Evolutionary conservation across 2,797 vertebrate species (phyloP).

Genomic region (Spea hammondii): DNA sequence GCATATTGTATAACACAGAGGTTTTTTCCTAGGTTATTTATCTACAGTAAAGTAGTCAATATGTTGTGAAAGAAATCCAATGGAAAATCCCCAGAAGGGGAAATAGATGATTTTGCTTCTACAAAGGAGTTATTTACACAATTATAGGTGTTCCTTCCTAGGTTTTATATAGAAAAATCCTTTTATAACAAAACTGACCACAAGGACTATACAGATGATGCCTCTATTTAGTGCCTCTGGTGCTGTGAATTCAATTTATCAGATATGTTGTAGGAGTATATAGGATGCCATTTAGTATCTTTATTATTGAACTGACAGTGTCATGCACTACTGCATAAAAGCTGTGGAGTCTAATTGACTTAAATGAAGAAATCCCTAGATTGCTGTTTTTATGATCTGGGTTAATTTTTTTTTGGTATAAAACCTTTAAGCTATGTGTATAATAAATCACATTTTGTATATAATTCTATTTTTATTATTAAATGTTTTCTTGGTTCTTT

Average conservation of each 20-base stretch:
- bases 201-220: background rate
- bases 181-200: constrained; percentile 23
- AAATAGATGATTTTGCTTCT: constrained; percentile 30
- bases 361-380: too few relatives aligned
- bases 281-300: constrained; percentile 10
- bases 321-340: background rate
- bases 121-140: constrained; percentile 34
- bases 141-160: constrained; percentile 21
- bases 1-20: background rate
- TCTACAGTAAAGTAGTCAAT: constrained; percentile 30
- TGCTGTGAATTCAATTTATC: constrained; percentile 21
- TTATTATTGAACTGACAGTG: background rate
- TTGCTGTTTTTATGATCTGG: too few relatives aligned
- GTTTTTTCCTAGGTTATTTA: constrained; percentile 35
- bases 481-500: too few relatives aligned
- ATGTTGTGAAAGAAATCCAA: constrained; percentile 39
- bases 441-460: too few relatives aligned
- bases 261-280: constrained; percentile 6
- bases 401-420: too few relatives aligned
- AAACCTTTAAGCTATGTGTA: too few relatives aligned
- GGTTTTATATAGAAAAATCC: constrained; percentile 25
- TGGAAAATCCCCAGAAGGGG: constrained; percentile 37
- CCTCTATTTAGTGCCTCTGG: constrained; percentile 9
- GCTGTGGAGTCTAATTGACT: too few relatives aligned
- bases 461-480: too few relatives aligned